These are phyloP conservation scores for Ectropis crepuscularia DNA, from an alignment of 2,888 invertebrate species.

Conservation along the genomic window DNA sequence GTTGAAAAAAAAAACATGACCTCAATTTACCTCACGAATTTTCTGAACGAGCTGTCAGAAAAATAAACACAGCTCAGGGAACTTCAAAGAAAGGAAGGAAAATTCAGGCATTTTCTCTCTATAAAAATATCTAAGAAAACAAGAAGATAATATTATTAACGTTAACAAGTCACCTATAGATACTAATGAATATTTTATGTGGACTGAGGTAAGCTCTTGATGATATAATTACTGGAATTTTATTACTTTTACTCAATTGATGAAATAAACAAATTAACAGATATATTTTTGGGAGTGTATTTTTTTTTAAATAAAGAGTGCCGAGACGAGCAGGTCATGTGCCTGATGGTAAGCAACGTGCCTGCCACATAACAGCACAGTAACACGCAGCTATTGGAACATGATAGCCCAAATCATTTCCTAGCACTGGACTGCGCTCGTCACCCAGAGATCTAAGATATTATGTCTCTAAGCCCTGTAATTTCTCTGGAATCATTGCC, in stretches of 20 bases:
- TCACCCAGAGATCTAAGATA: too few species aligned
- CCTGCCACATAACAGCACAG: too few species aligned
- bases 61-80: neutral
- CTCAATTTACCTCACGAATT: neutral
- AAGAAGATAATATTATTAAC: neutral
- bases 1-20: too few species aligned
- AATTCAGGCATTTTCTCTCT: neutral
- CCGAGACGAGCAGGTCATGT: too few species aligned
- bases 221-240: neutral
- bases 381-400: too few species aligned
- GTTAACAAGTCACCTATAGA: neutral
- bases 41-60: neutral
- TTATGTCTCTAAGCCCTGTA: too few species aligned
- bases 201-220: neutral
- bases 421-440: too few species aligned
- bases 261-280: neutral
- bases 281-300: constrained; percentile 2
- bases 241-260: too few species aligned
- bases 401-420: too few species aligned
- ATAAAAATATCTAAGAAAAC: neutral
- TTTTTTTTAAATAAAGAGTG: too few species aligned
- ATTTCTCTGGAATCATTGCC: too few species aligned
- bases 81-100: neutral
- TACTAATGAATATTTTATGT: constrained; percentile 3
- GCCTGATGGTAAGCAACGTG: too few species aligned